phyloP scores from a whole-genome alignment of 2,888 invertebrate species.

The Ornithoptera priamus region DNA sequence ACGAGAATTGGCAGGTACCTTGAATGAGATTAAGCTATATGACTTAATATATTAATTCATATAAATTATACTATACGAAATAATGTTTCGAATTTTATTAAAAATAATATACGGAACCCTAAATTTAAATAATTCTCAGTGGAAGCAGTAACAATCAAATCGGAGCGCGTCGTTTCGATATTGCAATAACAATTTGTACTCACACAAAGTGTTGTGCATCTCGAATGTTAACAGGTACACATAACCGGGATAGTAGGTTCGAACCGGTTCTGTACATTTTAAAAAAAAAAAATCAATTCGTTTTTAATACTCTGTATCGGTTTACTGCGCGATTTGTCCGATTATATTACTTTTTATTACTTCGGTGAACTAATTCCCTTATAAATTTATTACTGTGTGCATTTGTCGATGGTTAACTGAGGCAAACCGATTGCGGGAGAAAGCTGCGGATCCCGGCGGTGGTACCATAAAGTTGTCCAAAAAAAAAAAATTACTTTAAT shows the following conservation, averaged over 20 bases:
- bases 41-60: too few species aligned
- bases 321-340: conserved; percentile 5
- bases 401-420: too few species aligned
- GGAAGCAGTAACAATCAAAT: conserved; percentile 1
- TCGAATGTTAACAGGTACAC: conserved; percentile 18
- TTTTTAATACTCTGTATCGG: conserved; percentile 5
- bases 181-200: conserved; percentile 1
- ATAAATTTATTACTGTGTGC: not conserved
- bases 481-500: too few species aligned
- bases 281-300: not conserved
- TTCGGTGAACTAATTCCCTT: not conserved
- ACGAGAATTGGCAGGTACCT: too few species aligned
- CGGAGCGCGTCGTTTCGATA: not conserved
- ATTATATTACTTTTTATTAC: conserved; percentile 9
- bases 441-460: too few species aligned
- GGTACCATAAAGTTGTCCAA: too few species aligned
- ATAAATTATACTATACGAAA: too few species aligned
- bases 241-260: conserved; percentile 6
- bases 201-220: not conserved
- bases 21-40: too few species aligned
- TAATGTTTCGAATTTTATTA: not conserved
- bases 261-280: conserved; percentile 5
- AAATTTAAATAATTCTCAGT: not conserved
- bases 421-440: too few species aligned
- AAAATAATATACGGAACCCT: not conserved